Evolutionary conservation across 2,888 invertebrate genomes (phyloP).

Genomic region (Dasypolia templi): DNA sequence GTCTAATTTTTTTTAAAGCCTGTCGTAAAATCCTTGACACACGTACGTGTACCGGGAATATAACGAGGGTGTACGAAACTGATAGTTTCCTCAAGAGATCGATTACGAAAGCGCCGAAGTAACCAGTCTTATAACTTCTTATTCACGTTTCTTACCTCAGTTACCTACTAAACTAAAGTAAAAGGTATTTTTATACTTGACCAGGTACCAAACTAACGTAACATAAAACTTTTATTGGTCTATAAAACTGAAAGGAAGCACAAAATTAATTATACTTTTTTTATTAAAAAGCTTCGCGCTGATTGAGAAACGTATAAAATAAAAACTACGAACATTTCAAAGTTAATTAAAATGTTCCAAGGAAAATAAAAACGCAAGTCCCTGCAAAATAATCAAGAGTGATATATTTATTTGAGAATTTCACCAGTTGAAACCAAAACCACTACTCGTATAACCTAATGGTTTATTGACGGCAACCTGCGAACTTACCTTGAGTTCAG

Average conservation of each 20-base stretch:
- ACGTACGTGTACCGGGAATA: not conserved
- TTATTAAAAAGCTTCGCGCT: constrained; percentile 15
- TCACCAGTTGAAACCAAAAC: too few species aligned
- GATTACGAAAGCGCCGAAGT: constrained; percentile 22
- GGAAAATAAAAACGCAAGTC: not conserved
- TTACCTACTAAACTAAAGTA: not conserved
- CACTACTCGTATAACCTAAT: not conserved
- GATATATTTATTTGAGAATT: not conserved
- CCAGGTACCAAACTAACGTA: not conserved
- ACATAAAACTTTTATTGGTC: constrained; percentile 16
- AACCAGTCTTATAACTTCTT: constrained; percentile 1
- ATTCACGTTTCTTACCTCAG: not conserved
- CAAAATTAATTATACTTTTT: constrained; percentile 14
- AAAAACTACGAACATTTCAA: constrained; percentile 25
- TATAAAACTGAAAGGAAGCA: constrained; percentile 24
- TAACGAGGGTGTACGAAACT: constrained; percentile 2
- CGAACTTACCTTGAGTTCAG: not conserved
- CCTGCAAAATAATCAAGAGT: not conserved
- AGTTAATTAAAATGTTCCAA: constrained; percentile 27
- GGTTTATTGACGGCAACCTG: too few species aligned
- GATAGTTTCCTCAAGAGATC: constrained; percentile 42
- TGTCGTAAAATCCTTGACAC: constrained; percentile 12
- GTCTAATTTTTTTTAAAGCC: not conserved
- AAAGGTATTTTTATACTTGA: constrained; percentile 7
- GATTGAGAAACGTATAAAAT: constrained; percentile 36